Conservation (phyloP, 2,797 vertebrate genomes). For the Nasua narica region DNA sequence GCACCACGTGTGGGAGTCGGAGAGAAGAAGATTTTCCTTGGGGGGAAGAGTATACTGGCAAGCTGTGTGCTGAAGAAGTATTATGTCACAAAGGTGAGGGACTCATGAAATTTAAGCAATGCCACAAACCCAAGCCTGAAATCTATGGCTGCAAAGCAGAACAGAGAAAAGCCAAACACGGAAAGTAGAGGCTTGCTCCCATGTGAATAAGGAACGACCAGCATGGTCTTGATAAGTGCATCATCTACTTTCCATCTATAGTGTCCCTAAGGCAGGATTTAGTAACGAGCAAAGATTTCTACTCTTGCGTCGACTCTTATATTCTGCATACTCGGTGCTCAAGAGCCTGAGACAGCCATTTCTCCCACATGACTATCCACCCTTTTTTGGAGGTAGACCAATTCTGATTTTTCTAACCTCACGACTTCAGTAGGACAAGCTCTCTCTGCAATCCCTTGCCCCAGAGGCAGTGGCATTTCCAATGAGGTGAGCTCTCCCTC, state of each 20-base stretch:
- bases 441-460: too few relatives aligned
- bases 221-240: rapidly evolving
- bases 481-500: rapidly evolving
- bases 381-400: not conserved
- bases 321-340: not conserved
- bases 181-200: not conserved
- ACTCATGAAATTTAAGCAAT: not conserved
- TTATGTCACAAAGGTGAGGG: not conserved
- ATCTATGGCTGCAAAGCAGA: not conserved
- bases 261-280: not conserved
- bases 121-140: not conserved
- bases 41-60: not conserved
- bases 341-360: not conserved
- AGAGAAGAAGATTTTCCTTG: not conserved
- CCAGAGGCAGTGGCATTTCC: too few relatives aligned
- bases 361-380: too few relatives aligned
- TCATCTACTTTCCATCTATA: not conserved
- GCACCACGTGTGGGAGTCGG: too few relatives aligned
- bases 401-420: not conserved
- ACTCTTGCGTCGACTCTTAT: too few relatives aligned
- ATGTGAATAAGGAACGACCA: not conserved
- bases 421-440: not conserved
- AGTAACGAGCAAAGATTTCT: not conserved
- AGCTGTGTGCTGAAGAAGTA: not conserved
- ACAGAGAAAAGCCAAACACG: not conserved